phyloP scores from a whole-genome alignment of 37 sponge, comb jelly and placozoan genomes.

The Lycopodina hypogea region DNA sequence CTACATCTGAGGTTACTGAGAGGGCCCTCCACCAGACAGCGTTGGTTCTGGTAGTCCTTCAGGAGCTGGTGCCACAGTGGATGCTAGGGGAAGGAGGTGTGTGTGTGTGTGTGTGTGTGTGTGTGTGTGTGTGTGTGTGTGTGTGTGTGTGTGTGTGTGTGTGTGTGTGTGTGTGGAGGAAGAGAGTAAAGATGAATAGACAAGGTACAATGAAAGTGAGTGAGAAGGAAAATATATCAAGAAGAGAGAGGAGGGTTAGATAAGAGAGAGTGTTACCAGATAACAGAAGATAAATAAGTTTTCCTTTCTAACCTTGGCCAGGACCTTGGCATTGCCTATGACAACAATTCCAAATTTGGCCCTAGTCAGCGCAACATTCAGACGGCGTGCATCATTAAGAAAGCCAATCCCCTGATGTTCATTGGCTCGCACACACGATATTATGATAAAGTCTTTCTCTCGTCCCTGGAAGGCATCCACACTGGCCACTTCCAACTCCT shows the following conservation, averaged over 20 bases:
- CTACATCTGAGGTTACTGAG: constrained; percentile 77
- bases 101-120: no score
- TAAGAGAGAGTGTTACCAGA: not conserved
- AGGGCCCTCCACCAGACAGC: constrained; percentile 82
- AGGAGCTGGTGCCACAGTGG: constrained; percentile 83
- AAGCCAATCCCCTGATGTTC: constrained; percentile 98
- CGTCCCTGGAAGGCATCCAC: constrained; percentile 98
- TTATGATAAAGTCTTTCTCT: constrained; percentile 95
- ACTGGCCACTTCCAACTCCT: constrained; percentile 95
- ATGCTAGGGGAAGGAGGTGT: no score
- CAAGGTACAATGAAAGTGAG: no score
- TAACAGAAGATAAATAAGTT: no score
- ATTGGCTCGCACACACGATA: constrained; percentile 91
- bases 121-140: constrained; percentile 9
- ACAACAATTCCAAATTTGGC: constrained; percentile 91
- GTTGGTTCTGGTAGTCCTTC: constrained; percentile 83
- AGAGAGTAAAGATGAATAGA: no score
- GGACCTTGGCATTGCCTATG: constrained; percentile 92
- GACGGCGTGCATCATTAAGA: constrained; percentile 91
- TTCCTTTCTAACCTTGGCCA: constrained; percentile 62
- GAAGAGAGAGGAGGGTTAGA: not conserved
- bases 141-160: constrained; percentile 21
- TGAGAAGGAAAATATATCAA: not conserved
- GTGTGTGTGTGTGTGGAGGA: no score
- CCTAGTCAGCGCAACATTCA: constrained; percentile 95